These are phyloP conservation scores for Vulpes ferrilata DNA, from an alignment of 2,113 vertebrate genomes.

Conservation along the genomic window DNA sequence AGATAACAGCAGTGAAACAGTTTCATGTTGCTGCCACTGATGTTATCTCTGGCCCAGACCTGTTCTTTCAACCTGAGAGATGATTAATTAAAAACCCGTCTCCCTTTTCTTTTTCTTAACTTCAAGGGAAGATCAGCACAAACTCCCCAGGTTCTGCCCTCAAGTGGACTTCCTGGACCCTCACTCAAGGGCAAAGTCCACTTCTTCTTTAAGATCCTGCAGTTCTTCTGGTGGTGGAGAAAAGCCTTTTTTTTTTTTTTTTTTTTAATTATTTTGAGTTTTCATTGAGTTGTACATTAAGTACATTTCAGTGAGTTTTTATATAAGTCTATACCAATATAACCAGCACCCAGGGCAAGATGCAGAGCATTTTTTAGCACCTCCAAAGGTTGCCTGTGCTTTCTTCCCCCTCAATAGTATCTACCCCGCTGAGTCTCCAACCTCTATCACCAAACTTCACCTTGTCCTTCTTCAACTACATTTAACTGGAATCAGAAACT, in stretches of 20 bases:
- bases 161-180: too few relatives aligned
- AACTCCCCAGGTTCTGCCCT: neutral
- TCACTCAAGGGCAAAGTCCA: neutral
- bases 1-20: conserved; percentile 56
- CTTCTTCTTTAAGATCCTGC: neutral
- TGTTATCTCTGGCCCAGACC: conserved; percentile 74
- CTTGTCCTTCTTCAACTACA: neutral
- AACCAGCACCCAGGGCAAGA: neutral
- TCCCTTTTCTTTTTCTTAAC: conserved; percentile 46
- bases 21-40: conserved; percentile 75
- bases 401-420: neutral
- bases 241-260: neutral
- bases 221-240: neutral
- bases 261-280: neutral
- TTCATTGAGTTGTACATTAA: neutral
- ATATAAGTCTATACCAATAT: neutral
- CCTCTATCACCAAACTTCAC: neutral
- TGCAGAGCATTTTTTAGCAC: neutral
- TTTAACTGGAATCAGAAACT: neutral
- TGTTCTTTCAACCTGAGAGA: conserved; percentile 61
- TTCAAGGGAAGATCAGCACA: conserved; percentile 35
- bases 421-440: neutral
- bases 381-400: neutral
- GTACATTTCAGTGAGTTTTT: neutral
- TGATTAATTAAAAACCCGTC: conserved; percentile 54